Evolutionary conservation across 2,797 vertebrate species (phyloP).

Genomic region (Mionectes olivaceus): DNA sequence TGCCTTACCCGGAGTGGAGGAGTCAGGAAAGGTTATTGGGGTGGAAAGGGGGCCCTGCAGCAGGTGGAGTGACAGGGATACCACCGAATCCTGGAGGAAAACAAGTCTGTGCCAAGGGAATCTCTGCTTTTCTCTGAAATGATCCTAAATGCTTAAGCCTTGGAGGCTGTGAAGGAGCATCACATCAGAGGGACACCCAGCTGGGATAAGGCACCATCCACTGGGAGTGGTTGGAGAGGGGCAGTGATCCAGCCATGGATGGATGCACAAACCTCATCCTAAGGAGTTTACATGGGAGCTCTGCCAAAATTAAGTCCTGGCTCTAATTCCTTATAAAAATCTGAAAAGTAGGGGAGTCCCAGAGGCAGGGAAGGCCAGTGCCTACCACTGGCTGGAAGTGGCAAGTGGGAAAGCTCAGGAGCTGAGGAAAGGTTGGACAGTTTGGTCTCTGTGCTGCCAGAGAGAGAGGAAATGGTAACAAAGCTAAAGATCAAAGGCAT

Average conservation of each 20-base stretch:
- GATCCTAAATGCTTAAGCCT: not conserved
- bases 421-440: not conserved
- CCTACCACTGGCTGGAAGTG: not conserved
- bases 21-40: no score
- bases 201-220: not conserved
- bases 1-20: accelerated
- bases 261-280: not conserved
- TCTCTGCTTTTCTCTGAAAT: not conserved
- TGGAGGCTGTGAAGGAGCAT: not conserved
- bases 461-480: not conserved
- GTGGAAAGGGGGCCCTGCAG: no score
- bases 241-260: not conserved
- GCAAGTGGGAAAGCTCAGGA: not conserved
- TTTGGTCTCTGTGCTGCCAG: not conserved
- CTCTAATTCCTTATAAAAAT: not conserved
- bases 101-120: not conserved
- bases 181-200: not conserved
- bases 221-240: not conserved
- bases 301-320: not conserved
- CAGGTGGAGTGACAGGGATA: not conserved
- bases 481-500: not conserved
- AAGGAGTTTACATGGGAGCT: accelerated
- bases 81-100: not conserved
- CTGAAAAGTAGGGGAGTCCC: not conserved
- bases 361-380: not conserved